Evolutionary conservation across 2,113 vertebrate genomes (phyloP).

Genomic region (Melozone crissalis): DNA sequence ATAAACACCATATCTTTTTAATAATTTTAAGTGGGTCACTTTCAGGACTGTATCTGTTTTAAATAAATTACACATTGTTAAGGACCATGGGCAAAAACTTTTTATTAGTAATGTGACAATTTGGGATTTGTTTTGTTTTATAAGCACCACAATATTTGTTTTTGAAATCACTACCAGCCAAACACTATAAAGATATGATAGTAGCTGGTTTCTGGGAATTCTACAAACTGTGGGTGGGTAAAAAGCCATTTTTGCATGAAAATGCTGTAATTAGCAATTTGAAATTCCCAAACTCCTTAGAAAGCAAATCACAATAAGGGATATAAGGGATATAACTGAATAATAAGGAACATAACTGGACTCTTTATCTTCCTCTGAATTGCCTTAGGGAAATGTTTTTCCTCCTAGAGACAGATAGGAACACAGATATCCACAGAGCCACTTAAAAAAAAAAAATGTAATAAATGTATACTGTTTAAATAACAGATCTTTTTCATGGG

Average conservation of each 20-base stretch:
- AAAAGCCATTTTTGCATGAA: background rate
- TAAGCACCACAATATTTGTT: background rate
- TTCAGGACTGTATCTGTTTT: conserved; percentile 77
- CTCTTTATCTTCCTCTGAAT: background rate
- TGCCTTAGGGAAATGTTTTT: background rate
- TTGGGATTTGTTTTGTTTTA: background rate
- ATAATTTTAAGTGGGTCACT: conserved; percentile 82
- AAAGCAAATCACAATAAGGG: background rate
- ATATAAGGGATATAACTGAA: background rate
- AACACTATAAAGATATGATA: background rate
- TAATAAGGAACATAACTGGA: background rate
- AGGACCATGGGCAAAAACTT: conserved; percentile 51
- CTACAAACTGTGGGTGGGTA: background rate
- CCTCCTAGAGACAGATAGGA: background rate
- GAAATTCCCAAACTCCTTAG: background rate
- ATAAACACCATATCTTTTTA: conserved; percentile 75
- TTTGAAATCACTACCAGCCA: background rate
- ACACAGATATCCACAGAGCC: background rate
- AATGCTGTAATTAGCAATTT: background rate
- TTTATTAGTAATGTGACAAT: conserved; percentile 18
- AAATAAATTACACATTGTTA: conserved; percentile 78
- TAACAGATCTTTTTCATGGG: background rate
- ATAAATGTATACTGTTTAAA: background rate
- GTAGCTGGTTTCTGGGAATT: background rate
- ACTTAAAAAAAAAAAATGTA: background rate